Conservation (phyloP, 2,888 invertebrate species). For the Spisula solida region DNA sequence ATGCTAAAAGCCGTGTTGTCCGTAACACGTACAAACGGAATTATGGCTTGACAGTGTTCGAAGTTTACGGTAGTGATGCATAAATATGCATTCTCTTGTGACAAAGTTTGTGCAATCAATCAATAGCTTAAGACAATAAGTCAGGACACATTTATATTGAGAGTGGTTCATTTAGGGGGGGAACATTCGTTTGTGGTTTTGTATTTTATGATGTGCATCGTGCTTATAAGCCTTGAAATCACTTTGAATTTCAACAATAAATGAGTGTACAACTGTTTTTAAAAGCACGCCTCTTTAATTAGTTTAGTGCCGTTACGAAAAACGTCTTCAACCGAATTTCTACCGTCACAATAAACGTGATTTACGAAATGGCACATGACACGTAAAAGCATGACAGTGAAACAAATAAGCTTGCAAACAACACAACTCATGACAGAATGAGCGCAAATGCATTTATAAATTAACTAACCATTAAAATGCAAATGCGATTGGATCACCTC, state of each 20-base stretch:
- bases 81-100: neutral
- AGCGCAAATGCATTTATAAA: too few species aligned
- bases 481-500: too few species aligned
- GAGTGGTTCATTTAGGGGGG: neutral
- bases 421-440: too few species aligned
- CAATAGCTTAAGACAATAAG: neutral
- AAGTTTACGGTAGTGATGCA: neutral
- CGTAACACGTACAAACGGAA: neutral
- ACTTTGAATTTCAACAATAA: neutral
- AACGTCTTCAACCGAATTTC: neutral
- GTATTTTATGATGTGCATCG: neutral
- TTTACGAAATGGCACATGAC: neutral
- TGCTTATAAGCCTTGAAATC: neutral
- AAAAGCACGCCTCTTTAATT: neutral
- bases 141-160: neutral
- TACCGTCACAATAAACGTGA: neutral
- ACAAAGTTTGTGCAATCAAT: neutral
- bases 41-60: neutral
- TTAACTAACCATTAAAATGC: too few species aligned
- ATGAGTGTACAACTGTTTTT: neutral
- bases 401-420: too few species aligned
- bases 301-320: neutral
- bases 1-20: neutral
- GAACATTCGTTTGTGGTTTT: neutral
- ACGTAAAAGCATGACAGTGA: neutral